Percentiles rank a stretch among this genome's conserved stretches.
These are phyloP conservation scores for Scaptomyza tumidula DNA, from an alignment of 2,888 invertebrate species.

Conservation along the genomic window DNA sequence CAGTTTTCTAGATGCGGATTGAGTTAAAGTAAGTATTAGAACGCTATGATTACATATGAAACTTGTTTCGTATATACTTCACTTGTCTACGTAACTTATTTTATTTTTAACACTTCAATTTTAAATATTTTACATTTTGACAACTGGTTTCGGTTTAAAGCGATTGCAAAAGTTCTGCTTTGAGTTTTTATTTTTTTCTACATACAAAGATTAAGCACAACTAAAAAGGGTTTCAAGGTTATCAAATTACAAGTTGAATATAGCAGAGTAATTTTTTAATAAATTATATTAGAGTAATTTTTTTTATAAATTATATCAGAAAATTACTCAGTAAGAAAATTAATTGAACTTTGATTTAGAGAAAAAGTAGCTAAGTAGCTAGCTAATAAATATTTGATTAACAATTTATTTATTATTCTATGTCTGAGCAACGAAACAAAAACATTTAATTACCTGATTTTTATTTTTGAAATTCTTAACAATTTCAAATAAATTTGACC, in stretches of 20 bases:
- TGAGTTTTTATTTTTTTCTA: slow-evolving; percentile 12
- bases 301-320: neutral
- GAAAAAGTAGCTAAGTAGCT: neutral
- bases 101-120: slow-evolving; percentile 1
- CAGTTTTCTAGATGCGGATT: slow-evolving; percentile 10
- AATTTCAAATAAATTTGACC: no score
- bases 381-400: neutral
- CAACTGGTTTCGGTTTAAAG: slow-evolving; percentile 53
- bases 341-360: neutral
- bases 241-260: slow-evolving; percentile 11
- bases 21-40: slow-evolving; percentile 5
- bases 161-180: slow-evolving; percentile 27
- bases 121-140: slow-evolving; percentile 24
- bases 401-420: neutral
- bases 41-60: neutral
- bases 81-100: slow-evolving; percentile 1
- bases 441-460: slow-evolving; percentile 9
- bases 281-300: no score
- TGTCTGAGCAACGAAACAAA: neutral
- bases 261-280: neutral
- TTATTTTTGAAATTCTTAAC: neutral
- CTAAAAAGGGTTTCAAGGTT: slow-evolving; percentile 43
- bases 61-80: neutral
- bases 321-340: neutral
- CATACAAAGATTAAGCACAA: neutral